phyloP scores from a whole-genome alignment of 2,113 vertebrate species.

The Spermophilus dauricus region DNA sequence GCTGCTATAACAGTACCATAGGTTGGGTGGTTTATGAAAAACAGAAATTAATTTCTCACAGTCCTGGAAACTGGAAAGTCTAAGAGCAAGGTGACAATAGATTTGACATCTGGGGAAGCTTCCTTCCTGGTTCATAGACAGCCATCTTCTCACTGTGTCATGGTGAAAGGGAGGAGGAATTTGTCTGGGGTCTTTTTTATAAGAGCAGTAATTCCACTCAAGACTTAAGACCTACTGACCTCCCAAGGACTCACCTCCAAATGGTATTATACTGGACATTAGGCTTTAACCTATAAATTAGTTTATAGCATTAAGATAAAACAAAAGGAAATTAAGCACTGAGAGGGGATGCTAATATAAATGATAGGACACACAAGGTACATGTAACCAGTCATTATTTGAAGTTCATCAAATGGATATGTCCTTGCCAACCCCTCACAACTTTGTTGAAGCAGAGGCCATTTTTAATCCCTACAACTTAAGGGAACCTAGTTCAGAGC shows the following conservation, averaged over 20 bases:
- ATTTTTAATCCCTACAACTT: neutral
- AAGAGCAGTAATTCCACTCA: neutral
- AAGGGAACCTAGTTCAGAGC: neutral
- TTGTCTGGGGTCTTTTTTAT: neutral
- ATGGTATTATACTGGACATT: neutral
- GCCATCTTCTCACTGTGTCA: neutral
- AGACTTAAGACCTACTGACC: neutral
- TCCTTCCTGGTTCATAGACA: neutral
- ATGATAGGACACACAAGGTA: neutral
- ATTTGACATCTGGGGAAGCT: neutral
- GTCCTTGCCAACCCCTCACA: neutral
- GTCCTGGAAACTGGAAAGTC: neutral
- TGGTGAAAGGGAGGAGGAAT: neutral
- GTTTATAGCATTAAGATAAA: neutral
- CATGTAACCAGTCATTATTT: neutral
- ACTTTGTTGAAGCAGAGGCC: neutral
- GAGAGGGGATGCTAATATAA: neutral
- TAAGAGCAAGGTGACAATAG: neutral
- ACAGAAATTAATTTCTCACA: neutral
- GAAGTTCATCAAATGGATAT: neutral
- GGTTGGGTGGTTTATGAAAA: neutral
- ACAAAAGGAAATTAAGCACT: neutral
- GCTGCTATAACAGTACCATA: neutral
- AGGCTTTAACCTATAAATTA: neutral
- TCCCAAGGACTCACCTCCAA: neutral